These are phyloP conservation scores for Fundulus diaphanus DNA, from an alignment of 2,797 vertebrate species.

Conservation along the genomic window DNA sequence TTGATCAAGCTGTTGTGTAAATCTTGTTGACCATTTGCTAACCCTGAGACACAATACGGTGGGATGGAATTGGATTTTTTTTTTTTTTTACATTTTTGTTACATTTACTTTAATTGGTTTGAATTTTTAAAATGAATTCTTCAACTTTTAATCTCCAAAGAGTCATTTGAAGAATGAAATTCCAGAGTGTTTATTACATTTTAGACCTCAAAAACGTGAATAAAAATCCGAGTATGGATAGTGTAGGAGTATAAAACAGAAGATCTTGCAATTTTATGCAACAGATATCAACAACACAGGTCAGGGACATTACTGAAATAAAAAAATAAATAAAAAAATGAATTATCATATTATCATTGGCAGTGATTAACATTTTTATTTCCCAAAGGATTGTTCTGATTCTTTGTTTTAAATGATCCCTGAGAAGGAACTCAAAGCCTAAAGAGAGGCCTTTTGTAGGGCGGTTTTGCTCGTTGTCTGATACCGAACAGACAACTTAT, in stretches of 20 bases:
- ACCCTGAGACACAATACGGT: background rate
- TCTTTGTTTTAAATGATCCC: background rate
- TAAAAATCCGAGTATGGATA: background rate
- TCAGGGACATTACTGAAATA: background rate
- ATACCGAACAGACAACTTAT: background rate
- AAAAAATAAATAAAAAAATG: no score
- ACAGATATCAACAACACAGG: background rate
- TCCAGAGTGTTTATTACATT: background rate
- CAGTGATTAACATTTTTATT: background rate
- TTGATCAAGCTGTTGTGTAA: background rate
- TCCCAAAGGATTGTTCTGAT: background rate
- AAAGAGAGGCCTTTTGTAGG: background rate
- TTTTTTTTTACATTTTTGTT: background rate
- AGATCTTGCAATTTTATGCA: no score
- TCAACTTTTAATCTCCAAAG: background rate
- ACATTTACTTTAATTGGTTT: background rate
- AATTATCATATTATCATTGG: background rate
- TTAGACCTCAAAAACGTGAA: background rate
- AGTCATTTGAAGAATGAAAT: background rate
- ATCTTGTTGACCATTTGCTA: background rate
- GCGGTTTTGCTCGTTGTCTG: background rate
- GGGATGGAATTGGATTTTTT: no score
- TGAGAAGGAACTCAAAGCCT: background rate
- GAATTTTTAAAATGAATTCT: background rate
- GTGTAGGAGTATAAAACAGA: background rate